Evolutionary conservation across 2,113 vertebrate species (phyloP), one percentile per base, ranked within the genome.

Genomic region (Pelmatolapia mariae): DNA sequence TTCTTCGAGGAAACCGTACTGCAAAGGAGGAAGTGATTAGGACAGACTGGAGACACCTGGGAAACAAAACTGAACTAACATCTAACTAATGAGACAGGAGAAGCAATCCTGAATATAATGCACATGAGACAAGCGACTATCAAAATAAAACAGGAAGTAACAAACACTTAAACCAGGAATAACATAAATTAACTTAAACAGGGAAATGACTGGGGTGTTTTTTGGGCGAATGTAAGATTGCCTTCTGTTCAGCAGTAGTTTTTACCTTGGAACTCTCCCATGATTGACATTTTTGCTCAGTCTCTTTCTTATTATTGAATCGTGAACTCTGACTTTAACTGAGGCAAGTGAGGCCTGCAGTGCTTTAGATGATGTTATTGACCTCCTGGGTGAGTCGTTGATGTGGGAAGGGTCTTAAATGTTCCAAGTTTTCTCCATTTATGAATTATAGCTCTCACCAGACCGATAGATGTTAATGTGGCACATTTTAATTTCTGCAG

Each of bases 1-100:
- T 0, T 31, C 57, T 18, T 59, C 0, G 15, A 59, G 26, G 57
- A 59, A 31, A 61, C 26, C 5, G 2, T 10, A 52, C 50, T 52
- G 18, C 50, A 52, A 3, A 52, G 47, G 47, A 9, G 50, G 50
- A 53, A n/a, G 50, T n/a, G 1, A 61, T 61, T 19, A 33, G 16
- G 6, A 61, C 16, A 61, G 29, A 61, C 3, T 61, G 29, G 29
- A 61, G 57, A 61, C 57, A 33, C 57, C 16, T 33, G 29, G 57
- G 29, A 19, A 61, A 61, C 57, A 61, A 61, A 61, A 33, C 57
- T 61, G 57, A 61, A 19, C 29, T 7, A 61, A 19, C n/a, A n/a
- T 33, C 9, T 61, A 33, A 33, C 29, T 61, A 61, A 61, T 61
- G 29, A 61, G 57, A 61, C 57, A 61, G 29, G 57, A 33, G 5